Evolutionary conservation across 2,797 vertebrate genomes (phyloP).

Genomic region (Falco biarmicus): DNA sequence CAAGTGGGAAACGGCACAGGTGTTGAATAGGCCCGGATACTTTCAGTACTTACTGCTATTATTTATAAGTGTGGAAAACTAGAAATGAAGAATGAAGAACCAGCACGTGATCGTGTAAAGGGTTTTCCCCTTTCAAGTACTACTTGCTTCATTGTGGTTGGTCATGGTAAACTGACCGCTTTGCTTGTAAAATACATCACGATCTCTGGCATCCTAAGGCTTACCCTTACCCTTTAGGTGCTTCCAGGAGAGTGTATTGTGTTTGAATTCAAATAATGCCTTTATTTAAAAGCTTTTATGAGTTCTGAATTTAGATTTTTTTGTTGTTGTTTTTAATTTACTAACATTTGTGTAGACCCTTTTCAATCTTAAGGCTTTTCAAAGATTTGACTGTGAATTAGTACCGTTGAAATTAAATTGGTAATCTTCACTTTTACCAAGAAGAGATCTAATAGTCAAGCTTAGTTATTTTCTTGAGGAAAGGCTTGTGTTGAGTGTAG

Average conservation of each 20-base stretch:
- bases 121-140: background rate
- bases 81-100: background rate
- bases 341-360: rapidly evolving
- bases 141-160: background rate
- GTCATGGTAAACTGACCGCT: background rate
- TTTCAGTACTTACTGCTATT: rapidly evolving
- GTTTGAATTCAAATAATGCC: background rate
- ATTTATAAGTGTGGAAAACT: background rate
- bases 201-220: rapidly evolving
- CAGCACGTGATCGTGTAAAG: rapidly evolving
- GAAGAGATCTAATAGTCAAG: background rate
- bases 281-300: background rate
- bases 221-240: background rate
- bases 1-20: rapidly evolving
- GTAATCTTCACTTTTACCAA: background rate
- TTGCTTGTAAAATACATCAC: rapidly evolving
- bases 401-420: background rate
- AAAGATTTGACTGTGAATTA: background rate
- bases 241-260: background rate
- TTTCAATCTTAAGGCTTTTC: background rate
- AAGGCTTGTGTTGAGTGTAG: background rate
- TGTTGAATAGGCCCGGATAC: background rate
- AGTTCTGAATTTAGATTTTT: background rate
- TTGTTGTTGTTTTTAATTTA: background rate
- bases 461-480: background rate